Evolutionary conservation across 2,888 invertebrate species (phyloP).

Genomic region (Tetanocera ferruginea): DNA sequence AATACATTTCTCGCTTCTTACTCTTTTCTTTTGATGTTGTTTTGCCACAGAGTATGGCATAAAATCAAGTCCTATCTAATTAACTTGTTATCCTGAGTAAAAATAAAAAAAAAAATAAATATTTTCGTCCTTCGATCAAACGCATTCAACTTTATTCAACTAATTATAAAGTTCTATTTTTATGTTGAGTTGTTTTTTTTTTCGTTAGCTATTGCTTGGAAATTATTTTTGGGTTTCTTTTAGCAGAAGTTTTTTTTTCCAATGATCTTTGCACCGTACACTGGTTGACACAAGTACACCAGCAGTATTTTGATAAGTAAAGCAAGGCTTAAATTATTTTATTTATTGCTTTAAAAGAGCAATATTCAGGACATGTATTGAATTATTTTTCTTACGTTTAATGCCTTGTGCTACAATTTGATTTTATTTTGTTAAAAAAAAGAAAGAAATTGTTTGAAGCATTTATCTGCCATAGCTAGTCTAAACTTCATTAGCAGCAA

Average conservation of each 20-base stretch:
- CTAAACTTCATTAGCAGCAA: neutral
- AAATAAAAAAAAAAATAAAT: neutral
- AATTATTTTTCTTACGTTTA: too few species aligned
- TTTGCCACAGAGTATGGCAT: neutral
- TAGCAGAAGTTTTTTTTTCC: neutral
- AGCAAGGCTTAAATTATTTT: neutral
- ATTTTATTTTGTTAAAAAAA: too few species aligned
- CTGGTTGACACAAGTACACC: neutral
- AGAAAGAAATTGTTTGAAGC: too few species aligned
- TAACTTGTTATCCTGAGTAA: neutral
- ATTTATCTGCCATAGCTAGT: too few species aligned
- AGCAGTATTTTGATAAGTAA: neutral
- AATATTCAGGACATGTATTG: too few species aligned
- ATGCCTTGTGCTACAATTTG: too few species aligned
- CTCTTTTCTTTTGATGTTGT: neutral
- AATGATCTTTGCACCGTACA: neutral
- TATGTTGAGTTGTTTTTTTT: neutral
- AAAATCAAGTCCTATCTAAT: neutral
- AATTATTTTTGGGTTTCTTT: neutral
- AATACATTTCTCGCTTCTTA: neutral
- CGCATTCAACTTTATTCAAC: neutral
- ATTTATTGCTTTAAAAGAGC: too few species aligned
- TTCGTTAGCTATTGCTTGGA: neutral
- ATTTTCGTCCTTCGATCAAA: neutral
- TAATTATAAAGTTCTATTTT: conserved; percentile 16